These are phyloP conservation scores for Laupala kohalensis DNA, from an alignment of 1,140 invertebrate genomes.

Conservation along the genomic window DNA sequence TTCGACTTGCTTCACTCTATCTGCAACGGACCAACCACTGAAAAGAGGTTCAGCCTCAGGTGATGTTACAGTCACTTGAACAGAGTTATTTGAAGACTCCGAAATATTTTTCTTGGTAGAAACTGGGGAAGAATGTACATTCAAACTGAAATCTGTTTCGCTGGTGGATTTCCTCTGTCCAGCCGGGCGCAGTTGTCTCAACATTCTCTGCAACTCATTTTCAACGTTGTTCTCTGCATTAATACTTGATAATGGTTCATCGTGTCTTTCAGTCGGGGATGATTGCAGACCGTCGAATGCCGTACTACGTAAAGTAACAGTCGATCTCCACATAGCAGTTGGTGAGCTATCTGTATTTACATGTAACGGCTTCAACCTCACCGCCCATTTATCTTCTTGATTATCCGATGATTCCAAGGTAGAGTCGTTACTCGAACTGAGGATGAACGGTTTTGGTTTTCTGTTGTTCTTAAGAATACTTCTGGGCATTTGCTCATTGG, in stretches of 20 bases:
- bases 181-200: slow-evolving; percentile 24
- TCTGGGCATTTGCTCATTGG: slow-evolving; percentile 35
- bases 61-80: neutral
- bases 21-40: slow-evolving; percentile 32
- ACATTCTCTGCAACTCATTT: slow-evolving; percentile 28
- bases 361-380: slow-evolving; percentile 27
- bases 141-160: slow-evolving; percentile 1
- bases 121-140: neutral
- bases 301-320: slow-evolving; percentile 26
- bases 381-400: slow-evolving; percentile 27
- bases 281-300: slow-evolving; percentile 10
- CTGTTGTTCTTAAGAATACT: slow-evolving; percentile 59
- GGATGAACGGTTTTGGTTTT: slow-evolving; percentile 51
- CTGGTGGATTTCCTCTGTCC: slow-evolving; percentile 3
- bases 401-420: neutral
- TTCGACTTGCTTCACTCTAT: slow-evolving; percentile 28
- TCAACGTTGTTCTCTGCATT: slow-evolving; percentile 10
- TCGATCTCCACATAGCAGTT: slow-evolving; percentile 28
- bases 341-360: neutral
- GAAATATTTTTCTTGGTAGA: neutral
- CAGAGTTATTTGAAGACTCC: neutral
- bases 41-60: neutral
- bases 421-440: slow-evolving; percentile 43
- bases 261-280: neutral
- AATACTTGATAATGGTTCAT: neutral